A percentile compares a stretch with the other conserved stretches of the same genome.
Conservation (phyloP, 92 coral and sea anemone genomes). For the Phenganax marumi region DNA sequence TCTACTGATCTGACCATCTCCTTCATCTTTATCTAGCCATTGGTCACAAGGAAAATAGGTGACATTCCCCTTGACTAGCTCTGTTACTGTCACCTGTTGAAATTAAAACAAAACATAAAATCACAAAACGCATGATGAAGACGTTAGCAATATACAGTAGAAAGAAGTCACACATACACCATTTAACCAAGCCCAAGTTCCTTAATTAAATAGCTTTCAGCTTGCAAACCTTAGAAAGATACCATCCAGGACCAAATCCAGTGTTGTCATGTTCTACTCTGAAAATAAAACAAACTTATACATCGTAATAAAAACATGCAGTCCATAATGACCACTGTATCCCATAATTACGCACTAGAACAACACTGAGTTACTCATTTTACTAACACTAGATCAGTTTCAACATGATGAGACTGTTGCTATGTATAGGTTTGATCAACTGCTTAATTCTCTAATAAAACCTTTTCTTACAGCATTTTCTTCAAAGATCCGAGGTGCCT, state of each 20-base stretch:
- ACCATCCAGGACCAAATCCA: constrained; percentile 99
- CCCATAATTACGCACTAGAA: too few relatives aligned
- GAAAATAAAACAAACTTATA: not conserved
- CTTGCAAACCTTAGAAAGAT: constrained; percentile 68
- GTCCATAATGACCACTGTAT: too few relatives aligned
- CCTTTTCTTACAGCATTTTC: constrained; percentile 70
- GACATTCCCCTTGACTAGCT: constrained; percentile 58
- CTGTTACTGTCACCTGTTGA: constrained; percentile 68
- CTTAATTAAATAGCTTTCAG: not conserved
- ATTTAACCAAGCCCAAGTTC: not conserved
- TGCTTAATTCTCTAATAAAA: not conserved
- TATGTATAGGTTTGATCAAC: not conserved
- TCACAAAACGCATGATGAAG: not conserved
- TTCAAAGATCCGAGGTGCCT: constrained; percentile 72
- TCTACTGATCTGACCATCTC: constrained; percentile 75
- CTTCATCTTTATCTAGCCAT: constrained; percentile 93
- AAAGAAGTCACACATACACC: too few relatives aligned
- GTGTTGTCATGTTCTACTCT: constrained; percentile 94
- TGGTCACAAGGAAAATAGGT: constrained; percentile 86
- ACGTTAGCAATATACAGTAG: not conserved
- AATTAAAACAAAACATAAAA: constrained; percentile 27
- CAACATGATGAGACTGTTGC: too few relatives aligned
- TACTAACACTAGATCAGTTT: too few relatives aligned
- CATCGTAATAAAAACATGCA: too few relatives aligned
- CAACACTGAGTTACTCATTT: too few relatives aligned